Conservation (phyloP, 2,113 vertebrate species). For the Embiotoca jacksoni region DNA sequence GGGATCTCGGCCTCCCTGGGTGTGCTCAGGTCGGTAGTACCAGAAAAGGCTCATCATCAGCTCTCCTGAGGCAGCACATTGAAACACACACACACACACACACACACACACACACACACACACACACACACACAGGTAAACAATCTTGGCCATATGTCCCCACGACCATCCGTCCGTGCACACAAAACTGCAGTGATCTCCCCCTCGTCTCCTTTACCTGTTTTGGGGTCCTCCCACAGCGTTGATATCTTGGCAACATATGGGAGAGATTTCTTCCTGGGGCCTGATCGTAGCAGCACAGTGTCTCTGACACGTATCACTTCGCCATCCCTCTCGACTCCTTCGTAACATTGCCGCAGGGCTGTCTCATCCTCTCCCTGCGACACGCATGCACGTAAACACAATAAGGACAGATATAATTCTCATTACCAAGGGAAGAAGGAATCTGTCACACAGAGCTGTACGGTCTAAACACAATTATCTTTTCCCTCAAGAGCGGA, state of each 20-base stretch:
- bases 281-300: constrained; percentile 95
- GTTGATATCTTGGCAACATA: constrained; percentile 98
- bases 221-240: constrained; percentile 97
- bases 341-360: constrained; percentile 95
- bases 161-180: neutral
- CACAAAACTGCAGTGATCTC: neutral
- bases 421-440: constrained; percentile 60
- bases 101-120: constrained; percentile 35
- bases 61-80: constrained; percentile 86
- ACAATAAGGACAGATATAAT: constrained; percentile 44
- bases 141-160: constrained; percentile 20
- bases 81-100: constrained; percentile 32
- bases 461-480: constrained; percentile 62
- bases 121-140: constrained; percentile 36
- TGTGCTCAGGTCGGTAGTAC: constrained; percentile 99
- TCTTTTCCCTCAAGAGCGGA: constrained; percentile 9
- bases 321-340: constrained; percentile 95
- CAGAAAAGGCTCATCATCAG: constrained; percentile 99
- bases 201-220: constrained; percentile 82
- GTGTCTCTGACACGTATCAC: constrained; percentile 94
- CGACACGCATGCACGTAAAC: constrained; percentile 2
- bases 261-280: constrained; percentile 96
- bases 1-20: constrained; percentile 96
- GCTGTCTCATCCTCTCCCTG: constrained; percentile 95
- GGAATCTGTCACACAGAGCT: constrained; percentile 46